Evolutionary conservation across 2,888 invertebrate genomes (phyloP).

Genomic region (Lamellibrachia satsuma): DNA sequence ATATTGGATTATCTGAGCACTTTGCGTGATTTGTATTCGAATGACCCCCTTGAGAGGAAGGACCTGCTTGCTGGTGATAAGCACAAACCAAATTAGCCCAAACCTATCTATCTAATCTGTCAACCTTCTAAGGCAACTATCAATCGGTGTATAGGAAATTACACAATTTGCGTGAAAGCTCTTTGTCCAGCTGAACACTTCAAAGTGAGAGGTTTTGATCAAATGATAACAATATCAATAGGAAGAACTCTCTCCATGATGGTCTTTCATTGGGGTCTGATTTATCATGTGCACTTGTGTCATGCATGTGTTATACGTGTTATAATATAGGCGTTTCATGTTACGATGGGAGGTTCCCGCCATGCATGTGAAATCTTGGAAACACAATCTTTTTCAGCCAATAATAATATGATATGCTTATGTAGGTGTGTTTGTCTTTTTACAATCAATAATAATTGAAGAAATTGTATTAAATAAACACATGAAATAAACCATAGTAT

Average conservation of each 20-base stretch:
- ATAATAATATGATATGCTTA: background rate
- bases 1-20: background rate
- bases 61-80: background rate
- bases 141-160: background rate
- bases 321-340: background rate
- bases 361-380: background rate
- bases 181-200: background rate
- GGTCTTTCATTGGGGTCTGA: background rate
- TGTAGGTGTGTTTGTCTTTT: background rate
- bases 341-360: background rate
- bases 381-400: background rate
- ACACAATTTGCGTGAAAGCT: background rate
- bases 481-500: background rate
- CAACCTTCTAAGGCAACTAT: background rate
- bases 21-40: background rate
- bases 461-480: background rate
- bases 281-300: background rate
- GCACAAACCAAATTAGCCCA: background rate
- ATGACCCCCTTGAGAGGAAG: background rate
- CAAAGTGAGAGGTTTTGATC: background rate
- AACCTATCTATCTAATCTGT: background rate
- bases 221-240: background rate
- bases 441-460: slow-evolving; percentile 17
- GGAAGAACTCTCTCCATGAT: background rate
- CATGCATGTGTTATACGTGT: background rate